These are phyloP conservation scores for Drosophila neocordata DNA, from an alignment of 1,140 invertebrate species.

Conservation along the genomic window DNA sequence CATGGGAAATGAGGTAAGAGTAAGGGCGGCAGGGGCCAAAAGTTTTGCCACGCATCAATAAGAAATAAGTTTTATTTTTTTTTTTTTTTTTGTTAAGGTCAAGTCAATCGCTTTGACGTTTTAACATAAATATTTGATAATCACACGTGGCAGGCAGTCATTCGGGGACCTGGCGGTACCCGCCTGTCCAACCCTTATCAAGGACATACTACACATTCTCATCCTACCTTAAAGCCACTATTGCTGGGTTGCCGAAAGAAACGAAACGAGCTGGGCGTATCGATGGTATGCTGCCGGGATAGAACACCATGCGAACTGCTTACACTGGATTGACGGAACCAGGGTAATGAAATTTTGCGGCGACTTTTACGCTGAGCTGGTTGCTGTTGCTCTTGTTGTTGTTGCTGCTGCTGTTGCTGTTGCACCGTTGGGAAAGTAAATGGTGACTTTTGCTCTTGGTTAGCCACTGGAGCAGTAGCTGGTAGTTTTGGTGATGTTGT, in stretches of 20 bases:
- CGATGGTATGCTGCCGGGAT: conserved; percentile 93
- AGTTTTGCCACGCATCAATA: conserved; percentile 47
- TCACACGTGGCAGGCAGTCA: conserved; percentile 24
- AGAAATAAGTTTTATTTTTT: conserved; percentile 44
- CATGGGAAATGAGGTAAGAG: not conserved
- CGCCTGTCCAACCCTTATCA: conserved; percentile 40
- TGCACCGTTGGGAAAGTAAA: conserved; percentile 69
- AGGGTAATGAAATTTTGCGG: conserved; percentile 93
- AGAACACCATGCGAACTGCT: conserved; percentile 87
- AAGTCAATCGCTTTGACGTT: conserved; percentile 46
- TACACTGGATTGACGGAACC: conserved; percentile 92
- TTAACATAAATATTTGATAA: conserved; percentile 56
- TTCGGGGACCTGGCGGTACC: not conserved
- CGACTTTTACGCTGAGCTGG: conserved; percentile 87
- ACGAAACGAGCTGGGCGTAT: conserved; percentile 91
- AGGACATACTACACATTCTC: not conserved
- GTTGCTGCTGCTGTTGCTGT: conserved; percentile 19
- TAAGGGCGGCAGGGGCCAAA: not conserved
- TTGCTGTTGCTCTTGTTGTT: conserved; percentile 57
- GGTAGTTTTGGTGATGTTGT: conserved; percentile 61
- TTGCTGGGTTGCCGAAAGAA: conserved; percentile 79
- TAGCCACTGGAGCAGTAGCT: conserved; percentile 19
- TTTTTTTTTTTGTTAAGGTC: conserved; percentile 37
- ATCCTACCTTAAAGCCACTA: conserved; percentile 83
- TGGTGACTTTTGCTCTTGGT: conserved; percentile 52